Evolutionary conservation across 2,888 invertebrate genomes (phyloP).

Genomic region (Oeneis ivallda): DNA sequence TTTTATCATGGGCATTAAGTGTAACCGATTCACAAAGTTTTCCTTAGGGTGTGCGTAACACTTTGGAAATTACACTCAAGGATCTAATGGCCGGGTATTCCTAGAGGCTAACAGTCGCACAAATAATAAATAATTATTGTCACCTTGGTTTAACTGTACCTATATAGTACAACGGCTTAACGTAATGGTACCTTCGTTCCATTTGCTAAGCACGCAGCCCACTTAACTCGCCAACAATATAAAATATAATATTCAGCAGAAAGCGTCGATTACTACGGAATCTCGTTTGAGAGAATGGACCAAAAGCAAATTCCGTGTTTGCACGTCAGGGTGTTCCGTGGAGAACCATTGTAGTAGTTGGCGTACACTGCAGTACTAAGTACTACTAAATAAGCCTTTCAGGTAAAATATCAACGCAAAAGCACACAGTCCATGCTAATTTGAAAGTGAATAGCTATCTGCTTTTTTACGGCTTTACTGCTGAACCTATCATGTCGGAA

Average conservation of each 20-base stretch:
- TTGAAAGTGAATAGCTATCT: no score
- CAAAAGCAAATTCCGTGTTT: conserved; percentile 41
- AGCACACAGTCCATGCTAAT: no score
- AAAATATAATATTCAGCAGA: conserved; percentile 35
- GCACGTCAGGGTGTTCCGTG: conserved; percentile 36
- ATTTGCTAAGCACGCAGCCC: conserved; percentile 17
- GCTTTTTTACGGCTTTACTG: no score
- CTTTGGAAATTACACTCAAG: not conserved
- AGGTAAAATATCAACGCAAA: no score
- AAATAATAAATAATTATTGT: not conserved
- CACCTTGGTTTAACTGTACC: conserved; percentile 1
- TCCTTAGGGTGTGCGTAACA: no score
- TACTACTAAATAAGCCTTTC: no score
- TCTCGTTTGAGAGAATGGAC: conserved; percentile 36
- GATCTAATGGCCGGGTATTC: not conserved
- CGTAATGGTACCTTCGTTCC: not conserved
- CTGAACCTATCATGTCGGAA: no score
- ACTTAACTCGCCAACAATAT: conserved; percentile 26
- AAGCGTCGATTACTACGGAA: conserved; percentile 39
- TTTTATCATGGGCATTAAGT: no score
- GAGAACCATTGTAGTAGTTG: conserved; percentile 25
- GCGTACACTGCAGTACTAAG: conserved; percentile 25
- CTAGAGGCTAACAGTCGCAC: no score
- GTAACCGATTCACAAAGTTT: no score
- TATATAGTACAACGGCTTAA: not conserved